Conservation (phyloP, 1,140 invertebrate genomes). For the Zaprionus lachaisei region DNA sequence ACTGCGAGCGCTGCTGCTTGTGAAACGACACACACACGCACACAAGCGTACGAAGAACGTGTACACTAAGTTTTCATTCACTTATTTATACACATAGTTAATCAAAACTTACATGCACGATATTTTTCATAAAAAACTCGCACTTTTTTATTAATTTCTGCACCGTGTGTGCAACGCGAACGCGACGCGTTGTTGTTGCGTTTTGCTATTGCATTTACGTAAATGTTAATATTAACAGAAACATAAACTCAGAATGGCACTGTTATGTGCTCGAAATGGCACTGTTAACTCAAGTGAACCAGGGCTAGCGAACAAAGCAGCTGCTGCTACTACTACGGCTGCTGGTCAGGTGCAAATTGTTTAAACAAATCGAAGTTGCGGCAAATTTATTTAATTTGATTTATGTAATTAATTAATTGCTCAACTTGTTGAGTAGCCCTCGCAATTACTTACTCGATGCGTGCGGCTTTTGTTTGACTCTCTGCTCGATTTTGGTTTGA, state of each 20-base stretch:
- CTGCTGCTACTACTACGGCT: conserved; percentile 19
- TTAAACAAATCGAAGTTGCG: conserved; percentile 32
- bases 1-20: conserved; percentile 40
- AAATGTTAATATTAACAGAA: conserved; percentile 32
- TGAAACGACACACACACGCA: conserved; percentile 11
- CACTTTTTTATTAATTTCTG: conserved; percentile 47
- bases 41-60: background rate
- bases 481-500: background rate
- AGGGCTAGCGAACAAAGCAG: conserved; percentile 35
- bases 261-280: conserved; percentile 36
- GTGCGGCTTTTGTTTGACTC: conserved; percentile 29
- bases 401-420: conserved; percentile 5
- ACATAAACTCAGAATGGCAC: conserved; percentile 34
- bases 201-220: conserved; percentile 35
- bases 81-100: background rate
- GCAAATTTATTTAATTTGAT: conserved; percentile 5
- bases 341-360: conserved; percentile 15
- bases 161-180: conserved; percentile 40
- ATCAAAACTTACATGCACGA: conserved; percentile 21
- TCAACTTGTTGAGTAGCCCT: background rate
- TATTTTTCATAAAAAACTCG: conserved; percentile 46
- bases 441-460: conserved; percentile 22
- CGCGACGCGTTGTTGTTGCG: conserved; percentile 38
- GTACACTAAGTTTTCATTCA: background rate
- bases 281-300: conserved; percentile 23